Evolutionary conservation across 37 sponge, comb jelly and placozoan genomes (phyloP), one percentile per base, ranked within the genome.

Genomic region (Petrosia ficiformis): DNA sequence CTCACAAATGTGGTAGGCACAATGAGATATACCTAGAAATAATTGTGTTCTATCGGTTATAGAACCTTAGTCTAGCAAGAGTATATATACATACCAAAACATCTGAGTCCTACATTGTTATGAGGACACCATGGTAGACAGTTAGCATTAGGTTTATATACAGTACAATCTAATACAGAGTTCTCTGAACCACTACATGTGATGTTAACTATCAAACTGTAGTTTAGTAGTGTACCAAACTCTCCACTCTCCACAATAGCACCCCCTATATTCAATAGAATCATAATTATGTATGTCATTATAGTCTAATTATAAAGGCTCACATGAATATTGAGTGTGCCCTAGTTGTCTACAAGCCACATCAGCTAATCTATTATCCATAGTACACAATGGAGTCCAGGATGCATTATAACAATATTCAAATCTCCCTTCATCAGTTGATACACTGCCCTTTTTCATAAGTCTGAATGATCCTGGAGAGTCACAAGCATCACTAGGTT

Each of bases 361-460:
- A 26, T 24, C 6, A 6, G 25, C 63, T 61, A 26, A 24, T n/a
- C n/a, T 11, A 61, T 24, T n/a, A 5, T n/a, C 28, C 28, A 61
- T 26, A 22, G 14, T 61, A n/a, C 63, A 61, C 5, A 61, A 61
- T 26, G 63, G 63, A n/a, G 63, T 26, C 63, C 63, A 61, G 28
- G 6, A n/a, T 61, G 28, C 63, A 61, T 61, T 61, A 22, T 61
- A n/a, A 29, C 63, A 61, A n/a, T 61, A 61, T 29, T 61, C 63
- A 11, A 22, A 5, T 61, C 63, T 61, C 5, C 63, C 63, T 6
- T 8, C 63, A 61, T 61, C 28, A 61, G 63, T 26, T 24, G 63
- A 61, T 22, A 11, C 28, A 26, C 25, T 6, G 5, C 63, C 63
- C 6, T 24, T 26, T 8, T 8, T 48, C 8, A 48, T 14, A 11